These are phyloP conservation scores for Xiphydria camelus DNA, from an alignment of 2,888 invertebrate genomes.

Conservation along the genomic window DNA sequence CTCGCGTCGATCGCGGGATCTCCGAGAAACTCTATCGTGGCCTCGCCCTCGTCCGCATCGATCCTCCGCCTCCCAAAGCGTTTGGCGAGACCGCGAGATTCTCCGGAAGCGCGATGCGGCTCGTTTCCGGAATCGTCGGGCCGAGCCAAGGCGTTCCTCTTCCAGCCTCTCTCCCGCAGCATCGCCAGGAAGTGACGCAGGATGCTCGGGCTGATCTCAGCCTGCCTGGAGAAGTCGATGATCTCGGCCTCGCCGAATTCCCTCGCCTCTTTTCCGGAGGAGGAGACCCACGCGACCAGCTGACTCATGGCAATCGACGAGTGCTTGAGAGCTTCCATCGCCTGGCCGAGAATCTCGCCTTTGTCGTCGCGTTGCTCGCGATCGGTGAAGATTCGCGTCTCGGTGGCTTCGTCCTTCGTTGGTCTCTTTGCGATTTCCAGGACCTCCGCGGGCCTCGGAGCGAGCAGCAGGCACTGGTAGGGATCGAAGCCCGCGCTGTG, in stretches of 20 bases:
- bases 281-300: constrained; percentile 1
- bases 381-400: not conserved
- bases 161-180: not conserved
- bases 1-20: too few relatives aligned
- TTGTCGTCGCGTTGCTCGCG: constrained; percentile 1
- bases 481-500: constrained; percentile 3
- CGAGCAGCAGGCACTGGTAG: constrained; percentile 1
- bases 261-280: too few relatives aligned
- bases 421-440: not conserved
- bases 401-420: not conserved
- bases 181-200: not conserved
- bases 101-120: not conserved
- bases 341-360: constrained; percentile 1
- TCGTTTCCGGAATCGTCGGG: too few relatives aligned
- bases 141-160: not conserved
- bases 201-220: not conserved
- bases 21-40: too few relatives aligned
- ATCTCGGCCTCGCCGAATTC: not conserved
- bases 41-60: not conserved
- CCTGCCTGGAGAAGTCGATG: not conserved
- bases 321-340: constrained; percentile 10
- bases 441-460: not conserved
- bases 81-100: not conserved
- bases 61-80: too few relatives aligned
- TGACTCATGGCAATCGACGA: constrained; percentile 9